These are phyloP conservation scores for Beaufortia kweichowensis DNA, from an alignment of 2,113 vertebrate genomes.

Conservation along the genomic window DNA sequence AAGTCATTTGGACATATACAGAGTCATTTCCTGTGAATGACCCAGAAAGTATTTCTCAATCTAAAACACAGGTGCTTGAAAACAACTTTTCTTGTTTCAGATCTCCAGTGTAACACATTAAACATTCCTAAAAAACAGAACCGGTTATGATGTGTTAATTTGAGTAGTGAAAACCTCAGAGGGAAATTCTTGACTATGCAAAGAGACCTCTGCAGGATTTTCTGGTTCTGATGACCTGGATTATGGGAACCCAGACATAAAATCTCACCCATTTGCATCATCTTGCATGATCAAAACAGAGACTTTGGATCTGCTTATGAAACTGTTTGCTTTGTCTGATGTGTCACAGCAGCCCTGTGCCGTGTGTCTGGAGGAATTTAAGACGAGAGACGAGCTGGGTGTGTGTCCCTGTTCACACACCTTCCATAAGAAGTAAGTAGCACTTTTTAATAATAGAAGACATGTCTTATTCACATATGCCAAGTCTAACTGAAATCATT, in stretches of 20 bases:
- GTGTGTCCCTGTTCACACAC: conserved; percentile 80
- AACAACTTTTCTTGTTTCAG: neutral
- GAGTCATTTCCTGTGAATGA: neutral
- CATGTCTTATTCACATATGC: neutral
- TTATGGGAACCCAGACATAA: neutral
- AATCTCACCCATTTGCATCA: neutral
- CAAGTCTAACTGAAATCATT: neutral
- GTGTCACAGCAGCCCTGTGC: conserved; percentile 79
- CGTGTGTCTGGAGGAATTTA: conserved; percentile 81
- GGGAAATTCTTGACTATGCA: conserved; percentile 6
- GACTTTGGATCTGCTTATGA: no score
- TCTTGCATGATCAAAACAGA: neutral
- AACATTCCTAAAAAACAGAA: neutral
- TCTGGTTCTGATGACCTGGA: neutral
- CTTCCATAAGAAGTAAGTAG: conserved; percentile 84
- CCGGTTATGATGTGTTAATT: neutral
- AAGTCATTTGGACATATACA: neutral
- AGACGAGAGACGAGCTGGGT: conserved; percentile 78
- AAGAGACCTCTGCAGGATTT: conserved; percentile 1
- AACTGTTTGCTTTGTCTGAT: neutral
- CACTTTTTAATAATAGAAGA: neutral
- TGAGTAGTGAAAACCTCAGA: neutral
- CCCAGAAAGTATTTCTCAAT: neutral
- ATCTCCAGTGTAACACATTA: neutral
- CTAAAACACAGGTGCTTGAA: neutral